These are phyloP conservation scores for Helicoverpa assulta DNA, from an alignment of 2,888 invertebrate species.

Conservation along the genomic window DNA sequence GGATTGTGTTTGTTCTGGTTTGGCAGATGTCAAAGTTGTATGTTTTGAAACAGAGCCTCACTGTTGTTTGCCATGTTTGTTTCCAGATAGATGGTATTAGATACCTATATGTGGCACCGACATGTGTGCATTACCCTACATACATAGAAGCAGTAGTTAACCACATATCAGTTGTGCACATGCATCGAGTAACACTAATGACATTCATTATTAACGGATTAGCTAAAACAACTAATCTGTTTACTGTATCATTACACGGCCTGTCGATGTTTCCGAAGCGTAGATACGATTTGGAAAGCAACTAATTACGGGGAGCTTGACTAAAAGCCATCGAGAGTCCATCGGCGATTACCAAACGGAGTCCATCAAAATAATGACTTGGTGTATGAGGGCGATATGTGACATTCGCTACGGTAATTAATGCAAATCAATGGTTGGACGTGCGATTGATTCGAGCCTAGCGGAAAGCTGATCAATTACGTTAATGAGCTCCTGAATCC, in stretches of 20 bases:
- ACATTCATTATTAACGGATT: conserved; percentile 59
- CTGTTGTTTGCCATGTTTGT: conserved; percentile 85
- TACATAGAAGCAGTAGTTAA: conserved; percentile 17
- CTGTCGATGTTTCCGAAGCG: conserved; percentile 28
- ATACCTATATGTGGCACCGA: conserved; percentile 66
- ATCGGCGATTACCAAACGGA: conserved; percentile 60
- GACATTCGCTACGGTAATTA: conserved; percentile 87
- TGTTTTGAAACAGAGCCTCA: conserved; percentile 87
- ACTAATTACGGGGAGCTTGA: conserved; percentile 44
- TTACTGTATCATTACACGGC: conserved; percentile 43
- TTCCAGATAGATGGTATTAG: conserved; percentile 80
- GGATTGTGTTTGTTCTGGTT: conserved; percentile 89
- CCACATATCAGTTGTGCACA: conserved; percentile 41
- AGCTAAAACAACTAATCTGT: conserved; percentile 43
- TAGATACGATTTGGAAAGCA: conserved; percentile 33
- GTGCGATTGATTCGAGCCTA: conserved; percentile 85
- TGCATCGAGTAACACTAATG: conserved; percentile 51
- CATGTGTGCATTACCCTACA: conserved; percentile 36
- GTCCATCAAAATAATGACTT: conserved; percentile 85
- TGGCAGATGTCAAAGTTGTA: conserved; percentile 90
- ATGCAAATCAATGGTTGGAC: conserved; percentile 88
- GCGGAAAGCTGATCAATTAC: conserved; percentile 89
- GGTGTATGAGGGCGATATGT: conserved; percentile 80
- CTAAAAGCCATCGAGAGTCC: conserved; percentile 53
- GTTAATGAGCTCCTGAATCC: conserved; percentile 87